Evolutionary conservation across 2,113 vertebrate genomes (phyloP).

Genomic region (Leptobrachium ailaonicum): DNA sequence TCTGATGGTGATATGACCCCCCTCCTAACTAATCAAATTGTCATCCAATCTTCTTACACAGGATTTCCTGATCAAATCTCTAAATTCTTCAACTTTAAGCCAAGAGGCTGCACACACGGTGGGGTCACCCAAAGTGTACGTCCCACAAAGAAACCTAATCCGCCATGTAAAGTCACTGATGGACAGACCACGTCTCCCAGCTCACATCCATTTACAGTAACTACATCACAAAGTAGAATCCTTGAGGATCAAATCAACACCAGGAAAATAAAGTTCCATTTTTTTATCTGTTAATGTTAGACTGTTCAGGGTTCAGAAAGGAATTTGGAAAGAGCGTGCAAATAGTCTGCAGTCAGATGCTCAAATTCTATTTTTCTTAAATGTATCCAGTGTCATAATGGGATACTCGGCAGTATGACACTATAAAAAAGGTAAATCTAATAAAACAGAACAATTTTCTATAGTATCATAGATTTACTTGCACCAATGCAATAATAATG

Average conservation of each 20-base stretch:
- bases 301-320: background rate
- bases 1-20: slow-evolving; percentile 33
- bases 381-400: too few relatives aligned
- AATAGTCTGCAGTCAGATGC: background rate
- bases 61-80: slow-evolving; percentile 38
- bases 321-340: background rate
- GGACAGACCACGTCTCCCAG: slow-evolving; percentile 17
- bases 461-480: too few relatives aligned
- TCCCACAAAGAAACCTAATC: slow-evolving; percentile 45
- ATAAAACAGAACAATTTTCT: too few relatives aligned
- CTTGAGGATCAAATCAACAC: background rate
- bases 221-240: slow-evolving; percentile 5
- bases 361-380: too few relatives aligned
- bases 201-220: slow-evolving; percentile 21
- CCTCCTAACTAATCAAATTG: slow-evolving; percentile 32
- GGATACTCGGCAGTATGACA: too few relatives aligned
- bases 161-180: slow-evolving; percentile 29
- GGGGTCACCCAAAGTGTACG: slow-evolving; percentile 45
- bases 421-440: too few relatives aligned
- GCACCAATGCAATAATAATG: too few relatives aligned
- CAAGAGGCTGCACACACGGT: slow-evolving; percentile 31
- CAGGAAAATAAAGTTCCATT: background rate
- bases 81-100: slow-evolving; percentile 28
- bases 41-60: slow-evolving; percentile 41
- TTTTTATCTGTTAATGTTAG: slow-evolving; percentile 11